Conservation (phyloP, 35 echinoderm and acorn worm species). For the Stichopus chloronotus region DNA sequence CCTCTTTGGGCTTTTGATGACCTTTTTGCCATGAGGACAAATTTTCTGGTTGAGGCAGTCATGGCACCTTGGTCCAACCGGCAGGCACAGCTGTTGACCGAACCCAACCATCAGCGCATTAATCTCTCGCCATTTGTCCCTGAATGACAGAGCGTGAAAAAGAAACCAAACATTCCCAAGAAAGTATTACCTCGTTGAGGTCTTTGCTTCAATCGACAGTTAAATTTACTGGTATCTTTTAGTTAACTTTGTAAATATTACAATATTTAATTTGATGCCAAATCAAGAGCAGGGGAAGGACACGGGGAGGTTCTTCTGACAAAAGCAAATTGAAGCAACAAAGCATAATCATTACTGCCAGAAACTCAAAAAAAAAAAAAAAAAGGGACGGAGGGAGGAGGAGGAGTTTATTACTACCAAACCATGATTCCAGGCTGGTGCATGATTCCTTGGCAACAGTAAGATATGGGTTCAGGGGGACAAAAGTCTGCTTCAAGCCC, state of each 20-base stretch:
- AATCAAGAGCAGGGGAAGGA: no score
- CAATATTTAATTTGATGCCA: no score
- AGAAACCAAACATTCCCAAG: neutral
- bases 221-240: neutral
- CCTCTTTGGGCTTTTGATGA: conserved; percentile 35
- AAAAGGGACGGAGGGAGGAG: no score
- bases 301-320: no score
- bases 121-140: conserved; percentile 94
- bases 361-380: no score
- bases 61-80: conserved; percentile 82
- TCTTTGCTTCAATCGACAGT: neutral
- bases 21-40: conserved; percentile 71
- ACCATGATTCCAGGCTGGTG: neutral
- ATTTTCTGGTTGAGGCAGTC: conserved; percentile 82
- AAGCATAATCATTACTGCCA: no score
- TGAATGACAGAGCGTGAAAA: conserved; percentile 15
- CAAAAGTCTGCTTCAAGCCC: no score
- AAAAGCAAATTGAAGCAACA: no score
- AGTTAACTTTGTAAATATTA: no score
- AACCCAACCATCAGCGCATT: conserved; percentile 95
- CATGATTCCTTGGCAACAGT: neutral
- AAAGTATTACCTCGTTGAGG: neutral
- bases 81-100: conserved; percentile 93
- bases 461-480: neutral
- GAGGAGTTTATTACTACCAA: no score